phyloP scores from a whole-genome alignment of 2,888 invertebrate genomes.

The Plebejus melissa region DNA sequence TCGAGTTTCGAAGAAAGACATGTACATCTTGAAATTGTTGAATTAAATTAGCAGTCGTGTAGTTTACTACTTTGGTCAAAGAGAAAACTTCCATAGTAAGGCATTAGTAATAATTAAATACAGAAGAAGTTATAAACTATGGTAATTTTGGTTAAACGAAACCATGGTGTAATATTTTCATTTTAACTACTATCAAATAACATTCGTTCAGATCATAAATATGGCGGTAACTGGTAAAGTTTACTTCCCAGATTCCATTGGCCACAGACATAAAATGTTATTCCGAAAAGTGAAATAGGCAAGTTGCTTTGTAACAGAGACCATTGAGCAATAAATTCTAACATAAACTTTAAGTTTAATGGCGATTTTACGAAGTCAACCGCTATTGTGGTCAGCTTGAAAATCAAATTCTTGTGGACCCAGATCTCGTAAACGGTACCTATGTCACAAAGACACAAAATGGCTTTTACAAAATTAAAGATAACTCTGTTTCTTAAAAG shows the following conservation, averaged over 20 bases:
- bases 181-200: background rate
- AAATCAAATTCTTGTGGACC: background rate
- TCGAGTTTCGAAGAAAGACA: too few relatives aligned
- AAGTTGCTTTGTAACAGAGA: background rate
- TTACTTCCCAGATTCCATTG: background rate
- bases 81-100: too few relatives aligned
- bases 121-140: too few relatives aligned
- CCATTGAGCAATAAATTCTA: slow-evolving; percentile 3
- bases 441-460: too few relatives aligned
- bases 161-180: background rate
- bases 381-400: background rate
- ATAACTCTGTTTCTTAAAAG: too few relatives aligned
- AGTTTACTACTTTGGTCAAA: too few relatives aligned
- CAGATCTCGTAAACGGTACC: background rate
- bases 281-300: background rate
- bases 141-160: background rate
- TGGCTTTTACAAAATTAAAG: too few relatives aligned
- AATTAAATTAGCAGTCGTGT: too few relatives aligned
- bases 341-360: slow-evolving; percentile 19
- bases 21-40: too few relatives aligned
- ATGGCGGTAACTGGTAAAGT: background rate
- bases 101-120: too few relatives aligned
- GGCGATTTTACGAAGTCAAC: slow-evolving; percentile 11
- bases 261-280: slow-evolving; percentile 1
- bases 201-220: background rate